Conservation (phyloP, 2,113 vertebrate species). For the Crotalus helleri region DNA sequence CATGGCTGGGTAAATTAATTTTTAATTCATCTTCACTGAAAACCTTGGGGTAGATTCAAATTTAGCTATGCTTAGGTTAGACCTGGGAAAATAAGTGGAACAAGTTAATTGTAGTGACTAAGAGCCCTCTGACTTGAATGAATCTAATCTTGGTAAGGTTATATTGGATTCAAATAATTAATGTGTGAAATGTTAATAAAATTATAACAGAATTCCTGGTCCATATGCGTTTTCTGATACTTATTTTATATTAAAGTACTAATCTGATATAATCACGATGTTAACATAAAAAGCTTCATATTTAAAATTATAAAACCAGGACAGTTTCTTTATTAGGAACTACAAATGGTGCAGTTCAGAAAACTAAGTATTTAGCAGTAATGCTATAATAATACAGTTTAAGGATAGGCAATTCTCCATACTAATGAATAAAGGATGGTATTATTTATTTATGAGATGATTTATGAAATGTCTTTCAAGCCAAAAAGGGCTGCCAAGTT, state of each 20-base stretch:
- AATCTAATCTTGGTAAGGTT: background rate
- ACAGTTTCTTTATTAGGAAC: background rate
- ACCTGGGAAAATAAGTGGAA: background rate
- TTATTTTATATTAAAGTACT: background rate
- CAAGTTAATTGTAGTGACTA: background rate
- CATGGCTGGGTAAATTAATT: background rate
- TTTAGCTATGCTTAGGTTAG: background rate
- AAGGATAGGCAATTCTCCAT: background rate
- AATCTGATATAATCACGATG: background rate
- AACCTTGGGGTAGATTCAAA: background rate
- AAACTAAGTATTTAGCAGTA: background rate
- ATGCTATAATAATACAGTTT: background rate
- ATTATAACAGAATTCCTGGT: background rate
- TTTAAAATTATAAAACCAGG: background rate
- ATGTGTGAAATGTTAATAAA: background rate
- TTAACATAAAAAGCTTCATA: background rate
- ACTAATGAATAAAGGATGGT: background rate
- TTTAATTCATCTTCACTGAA: background rate
- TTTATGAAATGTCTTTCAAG: background rate
- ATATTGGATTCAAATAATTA: background rate
- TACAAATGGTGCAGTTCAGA: background rate
- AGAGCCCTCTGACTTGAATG: background rate
- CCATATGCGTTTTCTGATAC: background rate
- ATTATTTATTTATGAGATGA: background rate
- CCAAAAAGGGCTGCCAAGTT: background rate